phyloP scores from a whole-genome alignment of 2,888 invertebrate species.

The Drosophila putrida region DNA sequence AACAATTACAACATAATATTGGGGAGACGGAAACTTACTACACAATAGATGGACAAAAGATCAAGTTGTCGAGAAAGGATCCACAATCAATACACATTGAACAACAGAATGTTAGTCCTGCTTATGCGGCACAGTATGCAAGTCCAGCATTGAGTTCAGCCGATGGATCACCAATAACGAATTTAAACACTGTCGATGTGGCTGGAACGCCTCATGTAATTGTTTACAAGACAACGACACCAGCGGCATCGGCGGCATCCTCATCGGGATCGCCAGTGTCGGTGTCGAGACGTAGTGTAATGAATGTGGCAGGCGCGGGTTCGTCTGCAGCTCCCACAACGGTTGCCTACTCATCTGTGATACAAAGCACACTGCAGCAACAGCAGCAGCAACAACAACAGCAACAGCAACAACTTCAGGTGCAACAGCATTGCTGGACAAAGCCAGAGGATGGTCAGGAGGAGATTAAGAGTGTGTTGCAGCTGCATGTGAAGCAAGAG shows the following conservation, averaged over 20 bases:
- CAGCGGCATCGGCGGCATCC: constrained; percentile 49
- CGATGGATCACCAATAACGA: constrained; percentile 82
- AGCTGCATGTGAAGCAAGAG: constrained; percentile 83
- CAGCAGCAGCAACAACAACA: constrained; percentile 79
- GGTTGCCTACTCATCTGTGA: constrained; percentile 93
- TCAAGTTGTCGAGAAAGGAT: constrained; percentile 79
- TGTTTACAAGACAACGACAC: constrained; percentile 80
- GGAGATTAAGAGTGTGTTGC: constrained; percentile 83
- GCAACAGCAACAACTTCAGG: constrained; percentile 72
- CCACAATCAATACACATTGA: constrained; percentile 69
- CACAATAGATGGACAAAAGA: constrained; percentile 80
- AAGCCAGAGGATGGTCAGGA: constrained; percentile 79
- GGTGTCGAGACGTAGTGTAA: constrained; percentile 74
- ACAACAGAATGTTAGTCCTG: constrained; percentile 75
- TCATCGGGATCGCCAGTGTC: constrained; percentile 75
- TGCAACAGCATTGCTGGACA: constrained; percentile 75
- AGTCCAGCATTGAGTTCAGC: constrained; percentile 87
- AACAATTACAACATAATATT: constrained; percentile 63
- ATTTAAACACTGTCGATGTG: constrained; percentile 77
- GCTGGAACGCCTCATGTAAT: constrained; percentile 81
- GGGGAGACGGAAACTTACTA: constrained; percentile 77
- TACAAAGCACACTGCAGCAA: constrained; percentile 86
- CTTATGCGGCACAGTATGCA: constrained; percentile 91
- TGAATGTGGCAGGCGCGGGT: constrained; percentile 77
- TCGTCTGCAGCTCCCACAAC: constrained; percentile 83